phyloP scores from a whole-genome alignment of 2,888 invertebrate species.

The Heliothis peltigera region DNA sequence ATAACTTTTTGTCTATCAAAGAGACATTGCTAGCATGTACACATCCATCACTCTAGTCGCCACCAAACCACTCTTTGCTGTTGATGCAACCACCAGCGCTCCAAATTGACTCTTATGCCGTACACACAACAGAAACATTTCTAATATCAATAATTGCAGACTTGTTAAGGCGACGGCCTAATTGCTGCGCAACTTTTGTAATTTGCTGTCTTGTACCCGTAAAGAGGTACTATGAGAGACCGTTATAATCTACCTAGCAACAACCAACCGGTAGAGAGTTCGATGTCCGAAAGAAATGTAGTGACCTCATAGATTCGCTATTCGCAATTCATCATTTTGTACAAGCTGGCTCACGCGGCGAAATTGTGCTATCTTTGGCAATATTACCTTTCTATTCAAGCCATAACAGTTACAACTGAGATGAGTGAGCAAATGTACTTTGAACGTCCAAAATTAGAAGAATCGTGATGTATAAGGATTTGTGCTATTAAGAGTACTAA shows the following conservation, averaged over 20 bases:
- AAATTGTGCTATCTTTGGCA: conserved; percentile 64
- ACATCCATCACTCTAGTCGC: conserved; percentile 62
- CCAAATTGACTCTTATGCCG: conserved; percentile 56
- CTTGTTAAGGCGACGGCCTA: conserved; percentile 60
- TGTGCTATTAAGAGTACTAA: conserved; percentile 26
- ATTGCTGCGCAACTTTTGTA: conserved; percentile 69
- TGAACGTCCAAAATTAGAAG: conserved; percentile 29
- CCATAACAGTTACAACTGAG: conserved; percentile 42
- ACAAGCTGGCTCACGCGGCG: conserved; percentile 70
- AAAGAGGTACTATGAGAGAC: conserved; percentile 75
- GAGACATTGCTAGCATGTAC: conserved; percentile 50
- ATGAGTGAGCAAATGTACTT: conserved; percentile 40
- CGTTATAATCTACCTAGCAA: conserved; percentile 84
- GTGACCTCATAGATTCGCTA: conserved; percentile 84
- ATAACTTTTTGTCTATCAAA: conserved; percentile 63
- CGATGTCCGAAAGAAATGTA: conserved; percentile 85
- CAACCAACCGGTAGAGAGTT: conserved; percentile 79
- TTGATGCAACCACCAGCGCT: conserved; percentile 30
- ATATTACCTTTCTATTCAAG: conserved; percentile 60
- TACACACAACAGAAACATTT: conserved; percentile 46
- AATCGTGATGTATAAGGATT: conserved; percentile 48
- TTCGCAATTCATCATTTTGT: conserved; percentile 86
- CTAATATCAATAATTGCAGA: conserved; percentile 54
- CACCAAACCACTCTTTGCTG: conserved; percentile 44
- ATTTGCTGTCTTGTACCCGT: conserved; percentile 68